Conservation (phyloP, 2,888 invertebrate genomes). For the Diadegma fenestrale region DNA sequence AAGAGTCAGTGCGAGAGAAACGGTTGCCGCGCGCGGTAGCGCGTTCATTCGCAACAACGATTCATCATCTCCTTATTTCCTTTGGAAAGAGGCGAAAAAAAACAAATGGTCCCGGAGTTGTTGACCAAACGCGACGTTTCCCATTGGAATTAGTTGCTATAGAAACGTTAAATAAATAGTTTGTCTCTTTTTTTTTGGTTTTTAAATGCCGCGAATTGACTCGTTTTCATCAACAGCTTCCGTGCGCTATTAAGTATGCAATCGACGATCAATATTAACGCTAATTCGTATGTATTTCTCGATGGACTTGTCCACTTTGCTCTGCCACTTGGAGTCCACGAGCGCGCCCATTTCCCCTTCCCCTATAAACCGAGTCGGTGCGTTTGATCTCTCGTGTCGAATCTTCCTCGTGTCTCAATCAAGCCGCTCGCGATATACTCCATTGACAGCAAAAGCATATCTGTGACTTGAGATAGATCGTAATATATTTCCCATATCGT, state of each 20-base stretch:
- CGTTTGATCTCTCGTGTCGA: slow-evolving; percentile 55
- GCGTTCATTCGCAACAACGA: slow-evolving; percentile 37
- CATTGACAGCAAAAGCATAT: slow-evolving; percentile 16
- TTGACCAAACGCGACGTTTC: slow-evolving; percentile 19
- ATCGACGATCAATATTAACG: slow-evolving; percentile 57
- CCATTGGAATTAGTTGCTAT: slow-evolving; percentile 1
- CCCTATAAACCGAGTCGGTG: slow-evolving; percentile 44
- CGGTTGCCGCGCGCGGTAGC: slow-evolving; percentile 57
- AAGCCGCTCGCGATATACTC: slow-evolving; percentile 30
- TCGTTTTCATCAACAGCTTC: slow-evolving; percentile 43
- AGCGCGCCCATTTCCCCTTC: neutral
- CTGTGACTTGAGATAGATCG: slow-evolving; percentile 27
- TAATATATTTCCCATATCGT: slow-evolving; percentile 33
- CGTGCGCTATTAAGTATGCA: slow-evolving; percentile 32
- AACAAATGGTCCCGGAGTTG: slow-evolving; percentile 24
- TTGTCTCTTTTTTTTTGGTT: neutral
- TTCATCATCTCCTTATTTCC: slow-evolving; percentile 57
- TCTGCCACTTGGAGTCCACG: slow-evolving; percentile 43
- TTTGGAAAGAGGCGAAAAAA: slow-evolving; percentile 3
- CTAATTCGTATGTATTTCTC: slow-evolving; percentile 61
- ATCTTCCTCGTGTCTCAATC: slow-evolving; percentile 47
- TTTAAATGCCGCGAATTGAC: slow-evolving; percentile 9
- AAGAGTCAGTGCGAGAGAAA: slow-evolving; percentile 51
- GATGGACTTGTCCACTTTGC: slow-evolving; percentile 60
- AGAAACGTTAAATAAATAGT: neutral